Evolutionary conservation across 2,888 invertebrate genomes (phyloP).

Genomic region (Drosophila vallismaia): DNA sequence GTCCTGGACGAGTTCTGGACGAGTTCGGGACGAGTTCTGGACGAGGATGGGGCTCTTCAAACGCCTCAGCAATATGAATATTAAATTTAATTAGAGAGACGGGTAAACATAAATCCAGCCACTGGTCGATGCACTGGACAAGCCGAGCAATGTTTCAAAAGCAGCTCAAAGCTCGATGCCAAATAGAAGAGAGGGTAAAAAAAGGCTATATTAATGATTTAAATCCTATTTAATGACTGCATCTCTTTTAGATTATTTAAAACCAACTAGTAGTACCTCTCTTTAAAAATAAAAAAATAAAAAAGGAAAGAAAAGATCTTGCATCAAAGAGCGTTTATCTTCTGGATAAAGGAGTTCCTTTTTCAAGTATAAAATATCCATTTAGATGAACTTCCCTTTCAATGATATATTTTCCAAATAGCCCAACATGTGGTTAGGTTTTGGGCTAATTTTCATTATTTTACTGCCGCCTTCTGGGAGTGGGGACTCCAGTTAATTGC

Average conservation of each 20-base stretch:
- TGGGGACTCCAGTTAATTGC: conserved; percentile 69
- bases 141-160: conserved; percentile 19
- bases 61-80: conserved; percentile 73
- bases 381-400: not conserved
- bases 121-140: conserved; percentile 46
- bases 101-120: conserved; percentile 72
- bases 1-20: conserved; percentile 9
- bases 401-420: not conserved
- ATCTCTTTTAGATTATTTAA: not conserved
- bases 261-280: too few relatives aligned
- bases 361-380: not conserved
- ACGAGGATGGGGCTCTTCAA: conserved; percentile 45
- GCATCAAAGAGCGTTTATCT: too few relatives aligned
- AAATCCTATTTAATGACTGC: not conserved
- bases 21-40: conserved; percentile 11
- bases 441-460: conserved; percentile 77
- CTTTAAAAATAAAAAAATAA: too few relatives aligned
- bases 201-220: not conserved
- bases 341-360: too few relatives aligned
- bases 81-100: conserved; percentile 78
- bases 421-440: conserved; percentile 50
- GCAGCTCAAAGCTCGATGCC: not conserved
- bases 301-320: too few relatives aligned
- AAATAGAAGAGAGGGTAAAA: not conserved
- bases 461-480: conserved; percentile 59